Evolutionary conservation across 2,888 invertebrate species (phyloP).

Genomic region (Malthinus seriepunctatus): DNA sequence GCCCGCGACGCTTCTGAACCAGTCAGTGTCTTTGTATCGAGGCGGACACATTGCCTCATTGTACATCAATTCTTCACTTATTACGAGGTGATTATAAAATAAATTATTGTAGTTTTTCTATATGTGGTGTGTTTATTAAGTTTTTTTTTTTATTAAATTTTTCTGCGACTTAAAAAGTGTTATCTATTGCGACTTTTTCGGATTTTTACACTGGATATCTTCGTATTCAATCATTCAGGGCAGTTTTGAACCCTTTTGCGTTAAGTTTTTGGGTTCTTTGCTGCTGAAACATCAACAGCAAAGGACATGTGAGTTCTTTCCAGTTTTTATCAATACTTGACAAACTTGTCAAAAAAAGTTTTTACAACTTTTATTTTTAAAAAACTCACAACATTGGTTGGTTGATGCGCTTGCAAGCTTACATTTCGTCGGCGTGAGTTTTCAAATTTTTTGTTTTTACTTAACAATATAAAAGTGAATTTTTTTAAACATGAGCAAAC

Average conservation of each 20-base stretch:
- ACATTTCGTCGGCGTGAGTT: too few relatives aligned
- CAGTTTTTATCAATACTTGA: not conserved
- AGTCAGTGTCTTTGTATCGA: constrained; percentile 54
- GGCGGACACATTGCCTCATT: constrained; percentile 46
- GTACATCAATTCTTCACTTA: constrained; percentile 27
- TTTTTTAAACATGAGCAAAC: too few relatives aligned
- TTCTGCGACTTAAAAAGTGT: constrained; percentile 4
- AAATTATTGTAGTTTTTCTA: constrained; percentile 22
- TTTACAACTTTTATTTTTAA: too few relatives aligned
- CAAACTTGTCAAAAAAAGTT: too few relatives aligned
- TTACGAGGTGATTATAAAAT: constrained; percentile 32
- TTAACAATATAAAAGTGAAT: too few relatives aligned
- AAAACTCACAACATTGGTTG: too few relatives aligned
- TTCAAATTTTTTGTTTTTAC: too few relatives aligned
- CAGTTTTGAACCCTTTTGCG: constrained; percentile 17
- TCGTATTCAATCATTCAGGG: constrained; percentile 1
- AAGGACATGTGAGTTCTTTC: constrained; percentile 23
- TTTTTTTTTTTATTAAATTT: constrained; percentile 5
- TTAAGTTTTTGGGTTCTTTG: constrained; percentile 8
- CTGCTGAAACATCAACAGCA: constrained; percentile 14
- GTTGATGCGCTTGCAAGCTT: too few relatives aligned
- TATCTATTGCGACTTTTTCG: constrained; percentile 10
- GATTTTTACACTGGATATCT: constrained; percentile 13
- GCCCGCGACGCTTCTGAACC: constrained; percentile 54
- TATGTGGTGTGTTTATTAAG: constrained; percentile 20